Conservation (phyloP, 2,113 vertebrate species). For the Oriolus oriolus region DNA sequence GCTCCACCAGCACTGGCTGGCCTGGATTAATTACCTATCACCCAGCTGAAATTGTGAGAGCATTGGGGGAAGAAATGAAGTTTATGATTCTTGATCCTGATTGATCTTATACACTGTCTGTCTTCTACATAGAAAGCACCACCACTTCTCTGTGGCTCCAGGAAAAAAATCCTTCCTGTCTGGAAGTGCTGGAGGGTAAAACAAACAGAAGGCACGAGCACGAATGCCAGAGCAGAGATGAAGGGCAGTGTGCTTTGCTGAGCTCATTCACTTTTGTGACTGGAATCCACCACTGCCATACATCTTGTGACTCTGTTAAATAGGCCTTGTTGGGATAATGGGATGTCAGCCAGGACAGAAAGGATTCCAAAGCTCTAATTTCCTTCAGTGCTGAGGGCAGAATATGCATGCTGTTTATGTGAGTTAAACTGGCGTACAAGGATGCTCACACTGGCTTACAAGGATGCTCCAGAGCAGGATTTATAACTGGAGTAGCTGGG, state of each 20-base stretch:
- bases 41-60: not conserved
- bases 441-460: not conserved
- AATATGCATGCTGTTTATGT: fast-evolving
- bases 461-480: not conserved
- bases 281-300: not conserved
- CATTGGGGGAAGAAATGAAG: not conserved
- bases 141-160: not conserved
- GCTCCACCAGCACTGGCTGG: not conserved
- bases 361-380: not conserved
- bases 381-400: not conserved
- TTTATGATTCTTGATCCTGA: not conserved
- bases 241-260: not conserved
- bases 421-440: not conserved
- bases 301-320: not conserved
- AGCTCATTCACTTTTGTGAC: not conserved
- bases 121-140: not conserved
- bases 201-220: not conserved
- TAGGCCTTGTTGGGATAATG: not conserved
- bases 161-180: not conserved
- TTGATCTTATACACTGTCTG: not conserved
- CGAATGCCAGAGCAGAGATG: not conserved
- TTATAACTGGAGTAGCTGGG: not conserved
- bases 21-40: not conserved
- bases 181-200: not conserved
- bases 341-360: not conserved